Evolutionary conservation across 2,888 invertebrate genomes (phyloP), one percentile per base, ranked within the genome.

Genomic region (Iphiclides podalirius): DNA sequence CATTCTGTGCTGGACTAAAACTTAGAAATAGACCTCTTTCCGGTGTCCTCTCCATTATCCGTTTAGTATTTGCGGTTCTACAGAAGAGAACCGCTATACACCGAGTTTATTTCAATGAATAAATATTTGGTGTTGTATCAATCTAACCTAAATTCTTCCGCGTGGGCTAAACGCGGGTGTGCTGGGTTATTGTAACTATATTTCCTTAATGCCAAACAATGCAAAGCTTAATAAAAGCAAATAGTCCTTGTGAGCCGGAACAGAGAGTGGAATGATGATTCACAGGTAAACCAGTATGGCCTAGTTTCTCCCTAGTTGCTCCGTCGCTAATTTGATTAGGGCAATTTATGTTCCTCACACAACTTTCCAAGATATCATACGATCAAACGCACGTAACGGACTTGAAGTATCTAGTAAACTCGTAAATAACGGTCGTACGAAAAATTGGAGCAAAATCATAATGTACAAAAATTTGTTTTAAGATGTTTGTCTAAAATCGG

Each of bases 221-320:
- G 20, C 6, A 20, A 20, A 20, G 20, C 20, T 20, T 20, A 4
- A 6, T 20, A 37, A n/a, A 37, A 42, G 20, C 28, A 48, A 42
- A 31, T 31, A 31, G 3, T 37, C 33, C 37, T 42, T 48, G 36
- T 33, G 36, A 33, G 42, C n/a, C 12, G 15, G 11, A 34, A n/a
- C 42, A 37, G 37, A 42, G n/a, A 8, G 17, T 17, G 37, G n/a
- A 9, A 2, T 42, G 48, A 48, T 43, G 33, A 37, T 43, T 38
- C 38, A 37, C 38, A 43, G 13, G 13, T 34, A 14, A 12, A 16
- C 1, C 4, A 20, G 14, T n/a, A 40, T 40, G 40, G 2, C n/a
- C 15, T 6, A n/a, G 28, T 28, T 28, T 15, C 7, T 15, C 7
- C 7, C 2, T 8, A n/a, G 4, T 26, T 28, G 7, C 26, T 11